Conservation (phyloP, 2,888 invertebrate genomes). For the Sphecodes monilicornis region DNA sequence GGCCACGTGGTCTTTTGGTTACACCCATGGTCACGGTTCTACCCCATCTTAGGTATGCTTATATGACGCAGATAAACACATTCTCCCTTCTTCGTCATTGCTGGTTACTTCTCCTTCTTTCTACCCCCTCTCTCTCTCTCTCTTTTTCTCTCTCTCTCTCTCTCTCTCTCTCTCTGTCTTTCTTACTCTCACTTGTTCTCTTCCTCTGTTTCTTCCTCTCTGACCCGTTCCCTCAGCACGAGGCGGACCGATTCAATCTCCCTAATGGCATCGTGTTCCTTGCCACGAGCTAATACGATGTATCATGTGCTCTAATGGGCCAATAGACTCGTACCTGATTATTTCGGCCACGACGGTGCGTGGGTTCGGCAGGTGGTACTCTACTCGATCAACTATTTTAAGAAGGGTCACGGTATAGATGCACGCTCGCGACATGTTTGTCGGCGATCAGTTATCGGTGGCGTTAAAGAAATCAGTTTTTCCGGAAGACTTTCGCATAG, state of each 20-base stretch:
- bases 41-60: conserved; percentile 72
- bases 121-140: conserved; percentile 12
- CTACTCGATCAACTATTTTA: conserved; percentile 59
- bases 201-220: conserved; percentile 26
- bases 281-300: conserved; percentile 79
- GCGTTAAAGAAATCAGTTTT: background rate
- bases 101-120: conserved; percentile 35
- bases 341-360: conserved; percentile 69
- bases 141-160: conserved; percentile 15
- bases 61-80: conserved; percentile 69
- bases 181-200: conserved; percentile 22
- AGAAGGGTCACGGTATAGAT: conserved; percentile 52
- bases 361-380: conserved; percentile 70
- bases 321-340: conserved; percentile 75
- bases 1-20: conserved; percentile 76
- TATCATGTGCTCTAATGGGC: conserved; percentile 78
- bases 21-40: conserved; percentile 68
- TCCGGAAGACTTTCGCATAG: background rate
- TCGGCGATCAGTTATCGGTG: conserved; percentile 33
- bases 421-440: conserved; percentile 25
- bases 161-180: conserved; percentile 2
- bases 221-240: conserved; percentile 54
- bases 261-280: conserved; percentile 77
- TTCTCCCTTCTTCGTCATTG: conserved; percentile 51
- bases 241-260: conserved; percentile 76